Percentiles rank a stretch among this genome's conserved stretches.
These are phyloP conservation scores for Microtus pennsylvanicus DNA, from an alignment of 2,113 vertebrate genomes.

Conservation along the genomic window DNA sequence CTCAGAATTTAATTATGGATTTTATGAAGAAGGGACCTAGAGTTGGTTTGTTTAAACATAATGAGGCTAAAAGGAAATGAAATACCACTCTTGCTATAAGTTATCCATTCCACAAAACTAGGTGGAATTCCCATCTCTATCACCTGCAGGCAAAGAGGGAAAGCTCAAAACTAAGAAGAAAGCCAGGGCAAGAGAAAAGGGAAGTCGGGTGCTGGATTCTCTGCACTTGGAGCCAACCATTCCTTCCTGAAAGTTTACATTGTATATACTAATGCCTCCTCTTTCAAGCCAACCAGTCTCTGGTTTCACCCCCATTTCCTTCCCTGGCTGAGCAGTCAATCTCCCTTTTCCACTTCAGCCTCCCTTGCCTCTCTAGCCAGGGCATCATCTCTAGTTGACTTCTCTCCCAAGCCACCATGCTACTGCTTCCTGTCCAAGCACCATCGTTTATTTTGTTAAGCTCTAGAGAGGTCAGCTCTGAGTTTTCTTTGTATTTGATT, in stretches of 20 bases:
- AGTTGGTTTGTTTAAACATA: constrained; percentile 26
- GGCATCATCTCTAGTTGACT: not conserved
- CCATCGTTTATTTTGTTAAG: not conserved
- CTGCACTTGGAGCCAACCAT: not conserved
- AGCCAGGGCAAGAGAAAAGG: not conserved
- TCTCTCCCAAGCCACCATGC: constrained; percentile 40
- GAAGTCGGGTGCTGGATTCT: constrained; percentile 19
- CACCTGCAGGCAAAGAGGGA: constrained; percentile 23
- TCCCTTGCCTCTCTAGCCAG: not conserved
- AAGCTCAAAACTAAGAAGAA: not conserved
- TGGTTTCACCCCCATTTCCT: constrained; percentile 46
- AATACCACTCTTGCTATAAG: constrained; percentile 1
- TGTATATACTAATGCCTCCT: not conserved
- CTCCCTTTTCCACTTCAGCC: constrained; percentile 21
- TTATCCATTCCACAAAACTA: not conserved
- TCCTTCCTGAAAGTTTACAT: constrained; percentile 29
- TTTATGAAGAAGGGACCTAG: constrained; percentile 38
- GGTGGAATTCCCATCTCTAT: not conserved
- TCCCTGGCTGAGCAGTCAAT: constrained; percentile 4
- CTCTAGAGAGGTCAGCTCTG: not conserved
- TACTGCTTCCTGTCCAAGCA: constrained; percentile 10
- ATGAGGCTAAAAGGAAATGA: constrained; percentile 32
- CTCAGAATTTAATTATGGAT: constrained; percentile 35
- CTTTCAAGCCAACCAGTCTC: constrained; percentile 44
- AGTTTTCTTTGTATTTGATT: constrained; percentile 28